Conservation (phyloP, 1,140 invertebrate genomes). For the Plodia interpunctella region DNA sequence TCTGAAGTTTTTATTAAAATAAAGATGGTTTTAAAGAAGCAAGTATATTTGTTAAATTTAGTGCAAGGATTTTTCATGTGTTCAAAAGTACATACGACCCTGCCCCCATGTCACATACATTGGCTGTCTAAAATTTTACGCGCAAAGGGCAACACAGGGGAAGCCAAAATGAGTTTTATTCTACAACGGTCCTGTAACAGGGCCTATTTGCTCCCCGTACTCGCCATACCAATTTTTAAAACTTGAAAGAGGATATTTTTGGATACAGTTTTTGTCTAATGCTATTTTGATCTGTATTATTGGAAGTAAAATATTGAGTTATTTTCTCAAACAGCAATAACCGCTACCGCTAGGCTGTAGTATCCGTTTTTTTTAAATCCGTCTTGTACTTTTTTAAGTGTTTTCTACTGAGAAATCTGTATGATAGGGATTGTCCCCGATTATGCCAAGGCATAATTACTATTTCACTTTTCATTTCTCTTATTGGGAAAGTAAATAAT, state of each 20-base stretch:
- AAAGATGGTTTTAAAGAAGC: too few species aligned
- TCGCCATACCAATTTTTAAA: conserved; percentile 1
- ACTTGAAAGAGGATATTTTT: background rate
- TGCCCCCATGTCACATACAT: conserved; percentile 38
- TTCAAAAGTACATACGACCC: conserved; percentile 19
- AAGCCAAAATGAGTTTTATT: conserved; percentile 37
- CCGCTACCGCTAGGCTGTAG: too few species aligned
- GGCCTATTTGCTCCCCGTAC: background rate
- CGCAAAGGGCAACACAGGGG: conserved; percentile 38
- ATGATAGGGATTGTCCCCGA: too few species aligned
- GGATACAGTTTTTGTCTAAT: conserved; percentile 5
- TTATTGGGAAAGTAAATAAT: too few species aligned
- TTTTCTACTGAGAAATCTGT: too few species aligned
- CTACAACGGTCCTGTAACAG: conserved; percentile 19
- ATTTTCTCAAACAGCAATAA: background rate
- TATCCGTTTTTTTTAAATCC: too few species aligned
- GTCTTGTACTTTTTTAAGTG: too few species aligned
- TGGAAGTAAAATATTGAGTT: background rate
- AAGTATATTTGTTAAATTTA: too few species aligned
- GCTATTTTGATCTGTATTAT: background rate
- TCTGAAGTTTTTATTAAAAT: too few species aligned
- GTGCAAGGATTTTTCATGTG: conserved; percentile 1
- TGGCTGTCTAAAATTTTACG: conserved; percentile 40
- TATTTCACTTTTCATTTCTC: too few species aligned
- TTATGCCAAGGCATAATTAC: too few species aligned